A percentile compares a stretch with the other conserved stretches of the same genome.
phyloP scores from a whole-genome alignment of 2,113 vertebrate genomes.

The Alexandromys fortis region DNA sequence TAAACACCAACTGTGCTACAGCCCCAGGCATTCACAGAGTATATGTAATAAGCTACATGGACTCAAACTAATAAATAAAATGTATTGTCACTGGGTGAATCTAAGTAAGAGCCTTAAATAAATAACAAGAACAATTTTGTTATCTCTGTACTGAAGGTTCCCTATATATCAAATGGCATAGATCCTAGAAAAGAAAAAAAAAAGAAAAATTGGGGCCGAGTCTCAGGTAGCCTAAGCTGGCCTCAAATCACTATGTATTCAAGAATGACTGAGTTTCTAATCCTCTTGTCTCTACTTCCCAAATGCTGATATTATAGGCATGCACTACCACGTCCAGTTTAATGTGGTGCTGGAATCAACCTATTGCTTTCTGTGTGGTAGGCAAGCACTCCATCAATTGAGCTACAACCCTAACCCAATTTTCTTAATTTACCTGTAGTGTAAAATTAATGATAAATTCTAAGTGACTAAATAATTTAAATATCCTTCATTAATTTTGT shows the following conservation, averaged over 20 bases:
- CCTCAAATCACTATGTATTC: not conserved
- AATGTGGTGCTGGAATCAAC: not conserved
- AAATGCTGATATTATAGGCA: not conserved
- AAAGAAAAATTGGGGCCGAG: not conserved
- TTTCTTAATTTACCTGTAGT: not conserved
- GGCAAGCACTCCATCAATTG: not conserved
- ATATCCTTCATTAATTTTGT: not conserved
- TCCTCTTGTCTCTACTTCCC: not conserved
- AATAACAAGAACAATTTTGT: constrained; percentile 37
- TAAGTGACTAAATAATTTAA: constrained; percentile 1
- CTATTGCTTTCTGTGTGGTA: not conserved
- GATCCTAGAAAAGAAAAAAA: not conserved
- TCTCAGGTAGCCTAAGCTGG: not conserved
- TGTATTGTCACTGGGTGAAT: constrained; percentile 7
- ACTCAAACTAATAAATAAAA: constrained; percentile 1
- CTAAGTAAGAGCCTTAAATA: constrained; percentile 18
- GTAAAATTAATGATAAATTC: not conserved
- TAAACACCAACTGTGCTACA: not conserved
- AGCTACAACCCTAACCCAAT: not conserved
- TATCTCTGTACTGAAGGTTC: constrained; percentile 46
- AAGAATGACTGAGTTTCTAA: not conserved
- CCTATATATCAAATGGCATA: not conserved
- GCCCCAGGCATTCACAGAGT: not conserved
- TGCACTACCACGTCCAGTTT: not conserved
- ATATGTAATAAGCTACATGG: not conserved